A percentile compares a stretch with the other conserved stretches of the same genome.
Conservation (phyloP, 2,797 vertebrate species). For the Rhynchonycteris naso region DNA sequence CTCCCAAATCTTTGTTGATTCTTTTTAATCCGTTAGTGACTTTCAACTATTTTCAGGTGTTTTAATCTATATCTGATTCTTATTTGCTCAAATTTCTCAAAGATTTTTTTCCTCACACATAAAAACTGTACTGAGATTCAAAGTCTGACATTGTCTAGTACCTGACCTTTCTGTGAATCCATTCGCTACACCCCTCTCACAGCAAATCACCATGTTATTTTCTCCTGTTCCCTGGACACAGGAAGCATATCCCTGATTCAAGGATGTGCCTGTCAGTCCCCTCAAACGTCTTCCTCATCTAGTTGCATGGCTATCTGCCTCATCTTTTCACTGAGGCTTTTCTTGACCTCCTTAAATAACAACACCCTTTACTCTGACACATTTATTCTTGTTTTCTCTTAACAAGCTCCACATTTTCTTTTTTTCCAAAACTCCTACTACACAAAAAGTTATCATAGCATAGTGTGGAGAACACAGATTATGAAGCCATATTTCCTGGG, state of each 20-base stretch:
- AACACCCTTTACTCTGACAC: accelerated
- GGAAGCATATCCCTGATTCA: not conserved
- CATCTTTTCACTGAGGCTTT: not conserved
- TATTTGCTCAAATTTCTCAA: not conserved
- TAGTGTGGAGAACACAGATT: not conserved
- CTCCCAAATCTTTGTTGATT: not conserved
- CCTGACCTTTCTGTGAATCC: not conserved
- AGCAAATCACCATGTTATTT: accelerated
- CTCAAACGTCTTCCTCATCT: not conserved
- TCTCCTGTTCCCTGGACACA: not conserved
- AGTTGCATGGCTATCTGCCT: not conserved
- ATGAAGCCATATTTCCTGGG: not conserved
- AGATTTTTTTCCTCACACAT: not conserved
- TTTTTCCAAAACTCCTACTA: not conserved
- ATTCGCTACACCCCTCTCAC: not conserved
- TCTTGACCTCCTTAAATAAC: not conserved
- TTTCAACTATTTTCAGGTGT: not conserved
- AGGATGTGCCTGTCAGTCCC: not conserved
- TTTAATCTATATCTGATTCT: not conserved
- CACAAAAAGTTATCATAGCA: not conserved
- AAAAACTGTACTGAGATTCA: not conserved
- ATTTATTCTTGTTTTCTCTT: not conserved
- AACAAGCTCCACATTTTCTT: not conserved
- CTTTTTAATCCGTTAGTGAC: not conserved
- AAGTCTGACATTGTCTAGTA: not conserved